phyloP scores from a whole-genome alignment of 2,888 invertebrate genomes.

The Troglohyphantes excavatus region DNA sequence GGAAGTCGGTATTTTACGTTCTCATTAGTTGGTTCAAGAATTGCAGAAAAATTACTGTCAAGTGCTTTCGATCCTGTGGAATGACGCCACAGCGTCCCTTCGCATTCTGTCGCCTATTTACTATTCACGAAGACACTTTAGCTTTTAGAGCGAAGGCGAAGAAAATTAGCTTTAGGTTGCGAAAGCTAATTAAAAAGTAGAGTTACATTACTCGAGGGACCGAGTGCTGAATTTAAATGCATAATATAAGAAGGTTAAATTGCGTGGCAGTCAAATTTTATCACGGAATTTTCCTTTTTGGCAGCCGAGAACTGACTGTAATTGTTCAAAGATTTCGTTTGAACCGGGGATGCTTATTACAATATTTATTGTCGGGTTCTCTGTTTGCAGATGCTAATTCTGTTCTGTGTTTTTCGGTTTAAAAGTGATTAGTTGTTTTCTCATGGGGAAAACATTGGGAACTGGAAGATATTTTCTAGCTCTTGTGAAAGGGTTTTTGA shows the following conservation, averaged over 20 bases:
- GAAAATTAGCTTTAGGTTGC: slow-evolving; percentile 61
- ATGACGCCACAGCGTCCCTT: background rate
- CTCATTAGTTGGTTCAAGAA: background rate
- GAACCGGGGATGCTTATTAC: background rate
- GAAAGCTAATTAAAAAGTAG: slow-evolving; percentile 56
- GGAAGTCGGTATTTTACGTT: background rate
- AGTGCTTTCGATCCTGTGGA: background rate
- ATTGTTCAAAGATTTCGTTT: background rate
- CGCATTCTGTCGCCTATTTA: background rate
- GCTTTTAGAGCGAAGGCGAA: background rate
- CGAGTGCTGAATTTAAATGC: slow-evolving; percentile 8
- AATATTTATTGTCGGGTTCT: background rate
- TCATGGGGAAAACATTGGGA: background rate
- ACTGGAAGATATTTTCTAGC: too few species aligned
- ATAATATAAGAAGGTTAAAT: slow-evolving; percentile 14
- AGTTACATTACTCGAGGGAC: slow-evolving; percentile 45
- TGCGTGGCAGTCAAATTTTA: slow-evolving; percentile 22
- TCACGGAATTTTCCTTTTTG: background rate
- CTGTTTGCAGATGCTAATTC: background rate
- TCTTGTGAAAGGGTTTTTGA: too few species aligned
- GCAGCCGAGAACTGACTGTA: background rate
- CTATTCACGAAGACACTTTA: slow-evolving; percentile 36
- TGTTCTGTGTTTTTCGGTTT: background rate
- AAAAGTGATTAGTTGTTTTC: slow-evolving; percentile 4
- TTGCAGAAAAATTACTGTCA: slow-evolving; percentile 14